phyloP scores from a whole-genome alignment of 1,140 invertebrate species.

The Ruditapes philippinarum region DNA sequence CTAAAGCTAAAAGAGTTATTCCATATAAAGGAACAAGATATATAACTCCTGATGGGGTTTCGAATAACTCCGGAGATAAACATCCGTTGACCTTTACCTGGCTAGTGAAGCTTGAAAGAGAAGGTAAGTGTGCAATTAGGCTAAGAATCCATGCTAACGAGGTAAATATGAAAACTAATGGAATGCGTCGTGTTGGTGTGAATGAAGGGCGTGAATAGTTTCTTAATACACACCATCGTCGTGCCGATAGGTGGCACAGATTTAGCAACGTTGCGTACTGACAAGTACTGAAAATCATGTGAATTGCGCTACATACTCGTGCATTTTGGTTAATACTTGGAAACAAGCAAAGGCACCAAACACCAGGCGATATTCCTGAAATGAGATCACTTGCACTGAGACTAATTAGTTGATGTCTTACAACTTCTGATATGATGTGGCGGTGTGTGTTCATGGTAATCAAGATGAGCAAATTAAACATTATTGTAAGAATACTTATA shows the following conservation, averaged over 20 bases:
- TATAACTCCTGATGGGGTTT: background rate
- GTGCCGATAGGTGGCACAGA: background rate
- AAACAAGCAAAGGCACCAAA: background rate
- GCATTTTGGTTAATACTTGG: background rate
- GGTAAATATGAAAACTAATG: background rate
- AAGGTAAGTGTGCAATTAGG: background rate
- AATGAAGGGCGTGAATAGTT: background rate
- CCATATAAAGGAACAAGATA: background rate
- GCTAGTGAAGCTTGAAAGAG: background rate
- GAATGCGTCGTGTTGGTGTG: background rate
- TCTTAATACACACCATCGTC: background rate
- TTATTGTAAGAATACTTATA: background rate
- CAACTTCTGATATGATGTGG: background rate
- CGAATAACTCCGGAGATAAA: background rate
- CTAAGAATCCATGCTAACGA: background rate
- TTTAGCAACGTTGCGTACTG: slow-evolving; percentile 27
- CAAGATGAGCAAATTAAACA: background rate
- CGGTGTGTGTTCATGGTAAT: too few species aligned
- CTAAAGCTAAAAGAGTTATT: background rate
- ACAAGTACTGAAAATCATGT: background rate
- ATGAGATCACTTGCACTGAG: background rate
- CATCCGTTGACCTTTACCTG: background rate
- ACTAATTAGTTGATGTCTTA: background rate
- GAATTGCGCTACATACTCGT: background rate
- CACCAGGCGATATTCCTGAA: background rate